These are phyloP conservation scores for Corydoras maculifer DNA, from an alignment of 2,113 vertebrate genomes.

Conservation along the genomic window DNA sequence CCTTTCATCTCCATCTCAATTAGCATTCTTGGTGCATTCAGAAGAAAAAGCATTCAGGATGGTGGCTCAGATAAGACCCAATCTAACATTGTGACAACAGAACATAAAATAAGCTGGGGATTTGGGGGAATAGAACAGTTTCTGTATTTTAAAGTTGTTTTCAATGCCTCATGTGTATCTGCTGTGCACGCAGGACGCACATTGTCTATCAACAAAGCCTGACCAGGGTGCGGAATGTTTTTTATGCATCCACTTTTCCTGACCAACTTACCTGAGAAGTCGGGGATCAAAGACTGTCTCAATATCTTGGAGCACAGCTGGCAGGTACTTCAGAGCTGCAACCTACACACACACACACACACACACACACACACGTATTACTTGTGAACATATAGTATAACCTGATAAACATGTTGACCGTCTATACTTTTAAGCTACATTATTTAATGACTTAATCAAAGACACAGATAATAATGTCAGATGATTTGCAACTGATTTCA, in stretches of 20 bases:
- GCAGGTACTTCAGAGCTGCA: conserved; percentile 93
- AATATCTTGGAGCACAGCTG: conserved; percentile 89
- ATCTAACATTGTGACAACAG: not conserved
- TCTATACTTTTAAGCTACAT: too few species aligned
- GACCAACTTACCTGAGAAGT: conserved; percentile 78
- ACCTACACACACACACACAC: conserved; percentile 68
- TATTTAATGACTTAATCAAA: too few species aligned
- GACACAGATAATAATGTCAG: too few species aligned
- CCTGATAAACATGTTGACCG: too few species aligned
- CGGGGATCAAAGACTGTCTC: conserved; percentile 90
- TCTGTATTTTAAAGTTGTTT: too few species aligned
- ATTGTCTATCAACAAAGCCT: too few species aligned
- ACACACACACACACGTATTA: not conserved
- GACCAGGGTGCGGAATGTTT: not conserved
- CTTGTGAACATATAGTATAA: too few species aligned
- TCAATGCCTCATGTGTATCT: not conserved
- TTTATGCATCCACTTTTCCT: not conserved
- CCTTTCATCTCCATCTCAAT: conserved; percentile 11
- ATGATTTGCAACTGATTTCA: too few species aligned
- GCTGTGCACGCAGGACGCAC: too few species aligned
- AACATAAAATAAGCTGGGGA: not conserved
- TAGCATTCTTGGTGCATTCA: conserved; percentile 29
- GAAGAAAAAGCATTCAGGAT: conserved; percentile 5
- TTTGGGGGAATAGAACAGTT: too few species aligned
- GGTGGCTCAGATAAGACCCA: conserved; percentile 9